Conservation (phyloP, 1,140 invertebrate genomes). For the Aphidius gifuensis region DNA sequence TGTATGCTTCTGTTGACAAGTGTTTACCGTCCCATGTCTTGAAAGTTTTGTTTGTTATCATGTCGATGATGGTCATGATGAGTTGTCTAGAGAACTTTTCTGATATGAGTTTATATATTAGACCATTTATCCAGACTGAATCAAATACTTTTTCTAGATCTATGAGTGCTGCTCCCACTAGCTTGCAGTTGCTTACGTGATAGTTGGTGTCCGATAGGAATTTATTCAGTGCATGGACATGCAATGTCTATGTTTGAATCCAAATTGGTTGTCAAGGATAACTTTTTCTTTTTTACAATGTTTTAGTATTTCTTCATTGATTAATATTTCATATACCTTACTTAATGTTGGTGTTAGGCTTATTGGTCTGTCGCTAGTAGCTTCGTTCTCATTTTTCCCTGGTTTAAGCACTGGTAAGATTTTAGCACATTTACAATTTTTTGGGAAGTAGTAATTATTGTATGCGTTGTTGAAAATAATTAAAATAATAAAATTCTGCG, state of each 20-base stretch:
- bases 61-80: slow-evolving; percentile 4
- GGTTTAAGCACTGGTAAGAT: slow-evolving; percentile 28
- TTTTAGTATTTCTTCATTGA: slow-evolving; percentile 8
- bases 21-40: neutral
- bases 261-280: slow-evolving; percentile 18
- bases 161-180: slow-evolving; percentile 13
- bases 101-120: slow-evolving; percentile 29
- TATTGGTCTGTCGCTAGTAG: slow-evolving; percentile 27
- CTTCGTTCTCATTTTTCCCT: slow-evolving; percentile 19
- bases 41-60: slow-evolving; percentile 12
- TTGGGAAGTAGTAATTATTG: slow-evolving; percentile 26
- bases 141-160: slow-evolving; percentile 24
- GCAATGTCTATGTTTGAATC: slow-evolving; percentile 16
- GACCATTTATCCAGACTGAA: slow-evolving; percentile 24
- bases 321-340: slow-evolving; percentile 33
- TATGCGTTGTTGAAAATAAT: slow-evolving; percentile 23
- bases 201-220: slow-evolving; percentile 14
- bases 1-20: neutral
- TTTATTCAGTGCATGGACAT: slow-evolving; percentile 16
- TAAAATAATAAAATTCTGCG: slow-evolving; percentile 3
- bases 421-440: slow-evolving; percentile 29
- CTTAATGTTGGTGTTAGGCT: slow-evolving; percentile 24
- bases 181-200: neutral
- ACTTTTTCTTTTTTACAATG: slow-evolving; percentile 6
- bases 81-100: slow-evolving; percentile 15